These are phyloP conservation scores for Erethizon dorsatum DNA, from an alignment of 2,797 vertebrate species.

Conservation along the genomic window DNA sequence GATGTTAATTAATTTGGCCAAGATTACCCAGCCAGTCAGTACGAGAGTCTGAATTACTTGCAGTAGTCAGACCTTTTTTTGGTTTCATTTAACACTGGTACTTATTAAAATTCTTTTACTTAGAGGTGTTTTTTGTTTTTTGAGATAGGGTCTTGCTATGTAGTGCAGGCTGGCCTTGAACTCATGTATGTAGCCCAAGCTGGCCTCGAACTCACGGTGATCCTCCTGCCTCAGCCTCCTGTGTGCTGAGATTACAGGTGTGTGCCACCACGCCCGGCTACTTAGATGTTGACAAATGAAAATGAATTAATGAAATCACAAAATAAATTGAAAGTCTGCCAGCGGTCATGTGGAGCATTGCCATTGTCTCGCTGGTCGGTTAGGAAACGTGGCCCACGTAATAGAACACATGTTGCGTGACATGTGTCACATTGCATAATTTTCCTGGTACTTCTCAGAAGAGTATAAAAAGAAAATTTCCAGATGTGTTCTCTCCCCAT, in stretches of 20 bases:
- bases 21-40: background rate
- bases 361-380: background rate
- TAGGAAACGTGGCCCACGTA: background rate
- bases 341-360: background rate
- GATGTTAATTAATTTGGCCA: background rate
- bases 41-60: constrained; percentile 7
- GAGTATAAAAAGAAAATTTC: background rate
- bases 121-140: background rate
- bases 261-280: too few relatives aligned
- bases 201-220: too few relatives aligned
- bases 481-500: background rate
- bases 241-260: too few relatives aligned
- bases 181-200: too few relatives aligned
- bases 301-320: background rate
- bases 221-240: too few relatives aligned
- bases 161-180: too few relatives aligned
- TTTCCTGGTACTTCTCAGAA: background rate
- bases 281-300: background rate
- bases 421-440: background rate
- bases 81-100: background rate
- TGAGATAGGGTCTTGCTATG: too few relatives aligned
- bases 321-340: background rate
- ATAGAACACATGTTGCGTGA: background rate
- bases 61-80: background rate
- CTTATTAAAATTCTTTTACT: constrained; percentile 37